Evolutionary conservation across 64 coral and sea anemone genomes (phyloP), one percentile per base, ranked within the genome.

Genomic region (Montipora cactus): DNA sequence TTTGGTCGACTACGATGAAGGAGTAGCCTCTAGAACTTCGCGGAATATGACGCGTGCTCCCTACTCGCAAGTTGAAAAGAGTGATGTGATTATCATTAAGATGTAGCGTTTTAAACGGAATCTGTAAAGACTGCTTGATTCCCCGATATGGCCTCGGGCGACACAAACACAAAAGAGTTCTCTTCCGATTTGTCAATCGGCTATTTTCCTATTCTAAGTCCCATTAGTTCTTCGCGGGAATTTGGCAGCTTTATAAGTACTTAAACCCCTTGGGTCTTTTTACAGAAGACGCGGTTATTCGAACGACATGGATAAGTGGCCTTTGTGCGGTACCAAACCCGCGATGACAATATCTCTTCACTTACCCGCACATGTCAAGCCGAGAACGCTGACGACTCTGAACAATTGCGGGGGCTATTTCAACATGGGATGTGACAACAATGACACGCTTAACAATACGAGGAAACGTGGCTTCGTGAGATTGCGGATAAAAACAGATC

Each of bases 371-470:
- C 62, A 86, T 72, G 82, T 86, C 82, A 86, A n/a, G 23, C 46
- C 82, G 67, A 22, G 62, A 16, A 11, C 53, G 82, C n/a, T 51
- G 15, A 72, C 48, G 64, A 18, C 47, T 14, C 51, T 70, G 64
- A 86, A 86, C 82, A 86, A 86, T 86, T 86, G 82, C 46, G 82
- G 82, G 82, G 66, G 82, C 82, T 71, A 49, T 86, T 86, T 86
- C 82, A 86, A 86, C 66, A 86, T 47, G 19, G 82, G 19, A 86
- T 86, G 49, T 86, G 82, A 86, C 66, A 86, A 86, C 82, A 86
- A 86, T 86, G 66, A 18, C 14, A 71, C 4, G 7, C 18, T 47
- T 71, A 86, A 86, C 82, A 86, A 86, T 72, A 48, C 11, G 49
- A 72, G 82, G 82, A 86, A 86, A 86, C 82, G 82, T 86, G 82